Base-by-base conservation (phyloP, 2,888 invertebrate genomes). In the Dione vanillae region DNA sequence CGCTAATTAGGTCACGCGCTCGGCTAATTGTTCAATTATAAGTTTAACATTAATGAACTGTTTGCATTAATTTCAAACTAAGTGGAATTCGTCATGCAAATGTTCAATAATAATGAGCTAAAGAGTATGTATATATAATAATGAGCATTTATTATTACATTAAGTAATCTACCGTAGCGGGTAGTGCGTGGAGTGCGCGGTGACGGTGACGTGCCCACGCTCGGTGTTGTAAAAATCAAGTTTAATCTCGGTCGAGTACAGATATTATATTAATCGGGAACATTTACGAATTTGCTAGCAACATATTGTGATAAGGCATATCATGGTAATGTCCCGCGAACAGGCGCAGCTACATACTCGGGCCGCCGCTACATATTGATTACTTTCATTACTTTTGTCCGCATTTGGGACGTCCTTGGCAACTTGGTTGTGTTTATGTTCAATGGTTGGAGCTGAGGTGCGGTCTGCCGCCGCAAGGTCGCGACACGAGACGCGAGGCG, bases 401-500 rank as follows among this genome's bases (percentile, higher is more conserved):
- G 61, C 45, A 61, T 61, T 59, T 45, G 61, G 61, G 0, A 45
- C 45, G 64, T 51, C 47, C 64, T 64, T 51, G 64, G 64, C 51
- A 64, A 64, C 40, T n/a, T n/a, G n/a, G n/a, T 64, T 40, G 19
- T 40, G 40, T 37, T 64, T 61, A 20, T 19, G 49, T 27, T 16
- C 45, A 35, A 35, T 61, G 14, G 45, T 27, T 45, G 61, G 45
- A 35, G 59, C 41, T 43, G 20, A 43, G 43, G 43, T 20, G 3
- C 43, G 41, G 40, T 19, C 43, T 9, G 35, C 45, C 43, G 59
- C 45, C 20, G 27, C 61, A 45, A 61, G 61, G 61, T 45, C 61
- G n/a, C 61, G 45, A 37, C n/a, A n/a, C n/a, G n/a, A n/a, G n/a
- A n/a, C n/a, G n/a, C n/a, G n/a, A n/a, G n/a, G n/a, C n/a, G n/a